phyloP scores from a whole-genome alignment of 2,888 invertebrate species.

The Acanthosepion esculentum region DNA sequence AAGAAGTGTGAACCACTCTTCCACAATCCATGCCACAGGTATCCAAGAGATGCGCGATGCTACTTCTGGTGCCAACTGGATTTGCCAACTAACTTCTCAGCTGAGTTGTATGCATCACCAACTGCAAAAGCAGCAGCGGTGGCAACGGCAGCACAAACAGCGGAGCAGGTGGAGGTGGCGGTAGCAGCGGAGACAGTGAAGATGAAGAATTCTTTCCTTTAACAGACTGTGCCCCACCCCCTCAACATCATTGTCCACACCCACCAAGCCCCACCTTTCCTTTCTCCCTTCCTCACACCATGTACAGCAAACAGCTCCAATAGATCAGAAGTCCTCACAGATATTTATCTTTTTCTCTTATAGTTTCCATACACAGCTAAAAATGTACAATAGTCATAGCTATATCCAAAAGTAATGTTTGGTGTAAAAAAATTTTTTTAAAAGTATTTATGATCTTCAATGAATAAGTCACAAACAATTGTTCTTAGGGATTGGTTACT shows the following conservation, averaged over 20 bases:
- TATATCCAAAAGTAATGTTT: too few species aligned
- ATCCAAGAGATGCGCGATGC: not conserved
- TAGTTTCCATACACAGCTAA: not conserved
- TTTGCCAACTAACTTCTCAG: conserved; percentile 33
- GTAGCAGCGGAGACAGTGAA: too few species aligned
- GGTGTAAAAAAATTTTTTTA: too few species aligned
- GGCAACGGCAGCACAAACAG: not conserved
- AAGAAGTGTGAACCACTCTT: too few species aligned
- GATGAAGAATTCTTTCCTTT: too few species aligned
- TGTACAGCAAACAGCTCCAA: not conserved
- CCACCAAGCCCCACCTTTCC: not conserved
- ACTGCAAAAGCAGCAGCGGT: conserved; percentile 22
- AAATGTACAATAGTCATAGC: too few species aligned
- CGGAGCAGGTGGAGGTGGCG: not conserved
- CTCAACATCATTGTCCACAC: too few species aligned
- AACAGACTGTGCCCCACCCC: too few species aligned
- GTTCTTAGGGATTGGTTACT: not conserved
- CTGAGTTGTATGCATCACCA: conserved; percentile 10
- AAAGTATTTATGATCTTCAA: too few species aligned
- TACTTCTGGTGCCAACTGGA: conserved; percentile 1
- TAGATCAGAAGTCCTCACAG: conserved; percentile 16
- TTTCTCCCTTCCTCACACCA: not conserved
- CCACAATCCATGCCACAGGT: conserved; percentile 7
- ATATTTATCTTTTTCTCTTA: not conserved
- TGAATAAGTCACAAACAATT: not conserved